These are phyloP conservation scores for Euwallacea fornicatus DNA, from an alignment of 1,140 invertebrate genomes.

Conservation along the genomic window DNA sequence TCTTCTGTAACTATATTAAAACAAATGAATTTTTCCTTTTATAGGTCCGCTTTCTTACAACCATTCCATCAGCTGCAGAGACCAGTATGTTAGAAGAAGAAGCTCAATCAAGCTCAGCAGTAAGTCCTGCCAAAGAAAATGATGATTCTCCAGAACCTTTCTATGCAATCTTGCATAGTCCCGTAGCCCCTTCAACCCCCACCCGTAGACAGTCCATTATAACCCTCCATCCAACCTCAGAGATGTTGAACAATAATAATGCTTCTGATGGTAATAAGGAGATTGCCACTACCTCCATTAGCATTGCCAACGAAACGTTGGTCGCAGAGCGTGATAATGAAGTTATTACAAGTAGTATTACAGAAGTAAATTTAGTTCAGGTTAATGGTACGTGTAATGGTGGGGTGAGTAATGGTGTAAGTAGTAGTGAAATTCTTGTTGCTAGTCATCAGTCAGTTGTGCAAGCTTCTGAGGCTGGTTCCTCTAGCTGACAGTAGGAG, in stretches of 20 bases:
- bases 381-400: constrained; percentile 2
- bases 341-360: constrained; percentile 11
- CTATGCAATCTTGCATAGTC: constrained; percentile 50
- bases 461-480: constrained; percentile 20
- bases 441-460: not conserved
- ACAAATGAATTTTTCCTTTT: constrained; percentile 41
- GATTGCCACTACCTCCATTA: not conserved
- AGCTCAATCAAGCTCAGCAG: constrained; percentile 42
- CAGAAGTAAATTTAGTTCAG: not conserved
- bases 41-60: constrained; percentile 68
- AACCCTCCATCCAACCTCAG: constrained; percentile 49
- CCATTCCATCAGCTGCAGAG: constrained; percentile 81
- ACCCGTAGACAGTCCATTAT: constrained; percentile 48
- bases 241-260: constrained; percentile 42
- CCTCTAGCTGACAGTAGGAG: constrained; percentile 29
- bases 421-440: constrained; percentile 20
- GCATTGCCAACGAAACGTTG: not conserved
- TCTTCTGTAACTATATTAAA: constrained; percentile 63
- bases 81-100: constrained; percentile 70
- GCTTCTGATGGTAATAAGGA: not conserved
- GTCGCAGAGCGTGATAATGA: constrained; percentile 1
- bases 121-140: constrained; percentile 49
- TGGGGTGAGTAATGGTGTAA: not conserved
- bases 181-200: constrained; percentile 41
- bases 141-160: constrained; percentile 43